Evolutionary conservation across 2,113 vertebrate species (phyloP).

Genomic region (Scalopus aquaticus): DNA sequence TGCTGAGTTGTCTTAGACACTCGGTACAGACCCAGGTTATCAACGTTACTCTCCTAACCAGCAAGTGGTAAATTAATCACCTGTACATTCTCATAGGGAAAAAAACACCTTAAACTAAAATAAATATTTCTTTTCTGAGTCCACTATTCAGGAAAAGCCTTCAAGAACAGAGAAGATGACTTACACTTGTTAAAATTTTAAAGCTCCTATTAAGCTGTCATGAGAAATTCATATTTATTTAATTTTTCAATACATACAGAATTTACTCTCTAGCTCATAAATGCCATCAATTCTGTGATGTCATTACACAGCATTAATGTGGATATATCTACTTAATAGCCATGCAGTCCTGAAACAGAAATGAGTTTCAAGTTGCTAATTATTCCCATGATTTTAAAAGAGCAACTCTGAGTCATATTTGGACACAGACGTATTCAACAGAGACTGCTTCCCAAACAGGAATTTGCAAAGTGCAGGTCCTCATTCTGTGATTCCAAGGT

Average conservation of each 20-base stretch:
- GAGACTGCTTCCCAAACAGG: neutral
- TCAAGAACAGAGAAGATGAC: neutral
- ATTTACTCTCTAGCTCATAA: neutral
- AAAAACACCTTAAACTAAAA: neutral
- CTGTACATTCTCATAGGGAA: neutral
- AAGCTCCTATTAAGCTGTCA: conserved; percentile 15
- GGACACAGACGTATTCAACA: neutral
- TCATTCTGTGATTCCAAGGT: too few relatives aligned
- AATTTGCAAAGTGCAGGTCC: neutral
- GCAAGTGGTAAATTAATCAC: conserved; percentile 26
- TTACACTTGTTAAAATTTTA: neutral
- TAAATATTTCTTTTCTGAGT: neutral
- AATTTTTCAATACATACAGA: neutral
- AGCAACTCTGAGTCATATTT: neutral
- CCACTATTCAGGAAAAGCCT: neutral
- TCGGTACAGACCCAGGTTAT: neutral
- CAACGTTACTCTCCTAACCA: neutral
- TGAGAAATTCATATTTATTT: neutral
- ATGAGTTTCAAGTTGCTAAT: neutral
- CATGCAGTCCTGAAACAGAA: neutral
- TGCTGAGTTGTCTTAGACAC: neutral
- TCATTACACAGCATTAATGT: neutral
- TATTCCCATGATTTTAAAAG: neutral
- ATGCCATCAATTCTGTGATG: neutral
- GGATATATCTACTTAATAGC: neutral